Evolutionary conservation across 2,113 vertebrate species (phyloP).

Genomic region (Artemisiospiza belli): DNA sequence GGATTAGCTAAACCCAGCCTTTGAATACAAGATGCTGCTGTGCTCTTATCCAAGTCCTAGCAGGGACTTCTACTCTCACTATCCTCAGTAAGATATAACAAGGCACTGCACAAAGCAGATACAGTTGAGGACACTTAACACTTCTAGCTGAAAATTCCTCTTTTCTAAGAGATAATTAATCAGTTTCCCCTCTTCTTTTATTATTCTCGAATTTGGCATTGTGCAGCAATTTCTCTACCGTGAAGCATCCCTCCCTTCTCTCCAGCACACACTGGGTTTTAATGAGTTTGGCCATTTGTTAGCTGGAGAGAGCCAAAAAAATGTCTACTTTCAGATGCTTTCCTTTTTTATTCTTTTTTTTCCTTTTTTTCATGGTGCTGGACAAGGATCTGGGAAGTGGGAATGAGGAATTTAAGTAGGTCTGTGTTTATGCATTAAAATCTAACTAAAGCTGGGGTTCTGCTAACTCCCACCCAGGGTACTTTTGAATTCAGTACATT

Average conservation of each 20-base stretch:
- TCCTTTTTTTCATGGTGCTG: neutral
- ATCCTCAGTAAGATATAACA: neutral
- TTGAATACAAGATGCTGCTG: neutral
- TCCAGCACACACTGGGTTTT: neutral
- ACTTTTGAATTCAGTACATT: neutral
- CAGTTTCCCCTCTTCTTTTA: neutral
- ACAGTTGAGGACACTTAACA: neutral
- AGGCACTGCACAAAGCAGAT: neutral
- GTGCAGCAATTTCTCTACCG: neutral
- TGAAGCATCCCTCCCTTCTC: neutral
- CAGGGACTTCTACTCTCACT: neutral
- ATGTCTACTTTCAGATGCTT: neutral
- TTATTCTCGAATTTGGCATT: neutral
- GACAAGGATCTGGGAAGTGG: neutral
- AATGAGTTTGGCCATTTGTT: conserved; percentile 48
- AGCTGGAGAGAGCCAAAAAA: conserved; percentile 22
- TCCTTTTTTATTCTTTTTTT: neutral
- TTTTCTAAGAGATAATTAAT: conserved; percentile 1
- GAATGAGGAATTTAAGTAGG: neutral
- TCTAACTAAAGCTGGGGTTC: neutral
- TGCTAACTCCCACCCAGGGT: neutral
- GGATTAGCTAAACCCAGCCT: neutral
- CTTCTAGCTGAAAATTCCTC: neutral
- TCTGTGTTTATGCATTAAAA: neutral
- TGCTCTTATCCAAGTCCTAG: neutral